Evolutionary conservation across 2,113 vertebrate genomes (phyloP).

Genomic region (Leucopsar rothschildi): DNA sequence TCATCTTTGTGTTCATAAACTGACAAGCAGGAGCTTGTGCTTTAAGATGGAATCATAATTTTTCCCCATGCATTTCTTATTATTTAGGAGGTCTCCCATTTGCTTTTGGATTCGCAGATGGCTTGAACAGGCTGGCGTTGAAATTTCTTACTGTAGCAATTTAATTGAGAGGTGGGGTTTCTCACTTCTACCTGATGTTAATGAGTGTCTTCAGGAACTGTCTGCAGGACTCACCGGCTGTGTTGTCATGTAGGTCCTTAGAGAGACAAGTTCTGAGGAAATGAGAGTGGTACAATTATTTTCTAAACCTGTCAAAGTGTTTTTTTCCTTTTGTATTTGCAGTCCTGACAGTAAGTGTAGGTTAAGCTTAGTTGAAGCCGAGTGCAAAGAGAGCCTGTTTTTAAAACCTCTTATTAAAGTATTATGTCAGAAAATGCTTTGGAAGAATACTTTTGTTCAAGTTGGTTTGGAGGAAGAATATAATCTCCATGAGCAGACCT

Average conservation of each 20-base stretch:
- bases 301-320: background rate
- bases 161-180: background rate
- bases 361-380: background rate
- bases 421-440: background rate
- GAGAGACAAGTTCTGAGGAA: background rate
- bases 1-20: background rate
- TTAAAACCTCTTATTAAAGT: background rate
- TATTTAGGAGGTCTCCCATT: background rate
- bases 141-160: background rate
- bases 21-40: background rate
- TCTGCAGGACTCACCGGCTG: rapidly evolving
- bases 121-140: background rate
- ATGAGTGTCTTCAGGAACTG: background rate
- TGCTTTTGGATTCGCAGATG: background rate
- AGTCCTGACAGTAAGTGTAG: background rate
- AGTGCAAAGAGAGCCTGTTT: background rate
- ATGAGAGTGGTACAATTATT: background rate
- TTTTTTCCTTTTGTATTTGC: background rate
- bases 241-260: background rate
- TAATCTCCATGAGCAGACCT: background rate
- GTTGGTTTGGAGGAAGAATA: background rate
- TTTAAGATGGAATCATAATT: background rate
- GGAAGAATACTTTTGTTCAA: background rate
- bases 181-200: background rate
- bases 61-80: background rate